Base-by-base conservation (phyloP, 2,113 vertebrate species). In the Pedetes capensis region DNA sequence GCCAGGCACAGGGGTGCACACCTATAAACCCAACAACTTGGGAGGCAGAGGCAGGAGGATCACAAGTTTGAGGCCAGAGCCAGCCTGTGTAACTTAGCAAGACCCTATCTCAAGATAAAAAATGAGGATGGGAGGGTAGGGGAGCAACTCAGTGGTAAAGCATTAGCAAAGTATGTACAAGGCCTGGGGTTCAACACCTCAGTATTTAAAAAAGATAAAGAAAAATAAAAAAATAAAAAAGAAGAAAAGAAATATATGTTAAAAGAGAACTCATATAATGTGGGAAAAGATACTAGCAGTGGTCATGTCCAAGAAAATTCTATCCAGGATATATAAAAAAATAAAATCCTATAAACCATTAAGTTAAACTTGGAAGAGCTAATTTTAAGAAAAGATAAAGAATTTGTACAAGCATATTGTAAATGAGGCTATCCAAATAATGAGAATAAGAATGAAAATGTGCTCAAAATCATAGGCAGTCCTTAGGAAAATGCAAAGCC, bases 401-500 rank as follows among this genome's bases (percentile, higher is more conserved):
- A 2, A 61, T n/a, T 86, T 82, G 76, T 44, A 27, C 20, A 87
- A 22, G 0, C 18, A 82, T 32, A 93, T 91, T 25, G 64, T 49
- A 84, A 84, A 55, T 32, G 61, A 81, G 18, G 23, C 74, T 76
- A 61, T n/a, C 55, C 13, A 68, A 88, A 72, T 53, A 66, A 44
- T 34, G 78, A 80, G 81, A 87, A 81, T 66, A 66, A 94, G n/a
- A 22, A 64, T 82, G 22, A 85, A 87, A 91, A 91, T 64, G n/a
- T 88, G 55, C 37, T 87, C 44, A 75, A 63, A 86, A 90, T 94
- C 23, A 91, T 0, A 83, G 42, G 61, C 18, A 51, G 22, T 87
- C 27, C 91, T 86, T 55, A 89, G 68, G 55, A 74, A 92, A 89
- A 80, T 63, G 37, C 42, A 96, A 85, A 93, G 72, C 95, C 93